These are phyloP conservation scores for Lasioglossum pauxillum DNA, from an alignment of 2,888 invertebrate species.

Conservation along the genomic window DNA sequence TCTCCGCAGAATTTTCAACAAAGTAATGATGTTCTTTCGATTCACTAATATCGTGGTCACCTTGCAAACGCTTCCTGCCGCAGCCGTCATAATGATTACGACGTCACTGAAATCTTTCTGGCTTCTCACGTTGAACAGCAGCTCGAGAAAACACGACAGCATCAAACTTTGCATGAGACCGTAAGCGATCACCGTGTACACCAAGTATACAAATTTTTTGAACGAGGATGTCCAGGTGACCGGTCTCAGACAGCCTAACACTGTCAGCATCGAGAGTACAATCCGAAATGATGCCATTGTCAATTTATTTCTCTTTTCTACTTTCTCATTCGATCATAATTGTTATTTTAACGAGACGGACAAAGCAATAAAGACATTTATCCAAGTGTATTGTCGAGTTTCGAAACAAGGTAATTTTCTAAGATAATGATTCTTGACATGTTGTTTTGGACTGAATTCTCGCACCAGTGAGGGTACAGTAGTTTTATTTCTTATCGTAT, in stretches of 20 bases:
- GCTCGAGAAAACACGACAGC: conserved; percentile 44
- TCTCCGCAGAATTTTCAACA: conserved; percentile 13
- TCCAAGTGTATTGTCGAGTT: too few species aligned
- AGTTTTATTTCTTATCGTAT: neutral
- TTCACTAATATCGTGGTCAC: conserved; percentile 48
- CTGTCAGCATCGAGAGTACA: neutral
- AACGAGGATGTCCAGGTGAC: neutral
- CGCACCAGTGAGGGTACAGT: neutral
- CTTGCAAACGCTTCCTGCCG: conserved; percentile 56
- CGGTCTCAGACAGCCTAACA: neutral
- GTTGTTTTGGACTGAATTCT: neutral
- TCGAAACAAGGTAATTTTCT: neutral
- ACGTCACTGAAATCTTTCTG: conserved; percentile 62
- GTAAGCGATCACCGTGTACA: conserved; percentile 44
- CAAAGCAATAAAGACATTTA: too few species aligned
- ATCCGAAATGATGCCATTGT: neutral
- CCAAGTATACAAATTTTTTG: conserved; percentile 41
- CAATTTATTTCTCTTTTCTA: neutral
- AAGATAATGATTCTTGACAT: too few species aligned
- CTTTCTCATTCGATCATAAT: neutral
- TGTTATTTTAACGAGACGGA: neutral
- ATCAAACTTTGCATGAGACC: conserved; percentile 29
- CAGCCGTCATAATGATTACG: conserved; percentile 53
- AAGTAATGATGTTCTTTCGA: conserved; percentile 30
- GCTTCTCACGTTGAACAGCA: conserved; percentile 41